A percentile compares a stretch with the other conserved stretches of the same genome.
Evolutionary conservation across 2,888 invertebrate genomes (phyloP).

Genomic region (Drosophila multiciliata): DNA sequence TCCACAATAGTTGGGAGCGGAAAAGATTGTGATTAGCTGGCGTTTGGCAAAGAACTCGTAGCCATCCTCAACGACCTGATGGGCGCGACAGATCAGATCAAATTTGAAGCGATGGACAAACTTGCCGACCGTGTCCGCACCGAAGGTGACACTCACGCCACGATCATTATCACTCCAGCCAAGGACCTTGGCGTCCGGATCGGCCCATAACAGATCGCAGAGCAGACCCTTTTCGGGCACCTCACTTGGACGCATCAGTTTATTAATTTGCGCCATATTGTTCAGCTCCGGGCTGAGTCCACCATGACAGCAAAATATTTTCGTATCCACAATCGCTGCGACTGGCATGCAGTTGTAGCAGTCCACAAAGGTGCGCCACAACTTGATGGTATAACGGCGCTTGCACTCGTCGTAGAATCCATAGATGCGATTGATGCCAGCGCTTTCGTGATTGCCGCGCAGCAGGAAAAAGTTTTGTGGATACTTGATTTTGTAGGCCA

Average conservation of each 20-base stretch:
- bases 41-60: conserved; percentile 98
- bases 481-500: conserved; percentile 99
- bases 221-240: conserved; percentile 97
- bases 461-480: conserved; percentile 96
- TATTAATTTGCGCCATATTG: conserved; percentile 97
- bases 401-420: conserved; percentile 97
- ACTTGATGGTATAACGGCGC: conserved; percentile 95
- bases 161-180: conserved; percentile 99
- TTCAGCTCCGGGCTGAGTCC: conserved; percentile 95
- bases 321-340: conserved; percentile 95
- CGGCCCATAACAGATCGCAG: conserved; percentile 98
- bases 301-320: conserved; percentile 90
- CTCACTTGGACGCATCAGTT: conserved; percentile 98
- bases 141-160: conserved; percentile 99
- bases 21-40: conserved; percentile 94
- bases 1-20: conserved; percentile 94
- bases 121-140: conserved; percentile 89
- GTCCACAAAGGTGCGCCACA: conserved; percentile 99
- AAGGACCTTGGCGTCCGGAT: conserved; percentile 97
- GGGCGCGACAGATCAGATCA: conserved; percentile 98
- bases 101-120: conserved; percentile 94
- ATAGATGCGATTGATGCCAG: conserved; percentile 98
- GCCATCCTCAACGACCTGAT: conserved; percentile 99
- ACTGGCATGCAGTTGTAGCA: conserved; percentile 99
- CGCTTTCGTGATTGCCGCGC: conserved; percentile 89